phyloP scores from a whole-genome alignment of 2,113 vertebrate species.

The Panurus biarmicus region DNA sequence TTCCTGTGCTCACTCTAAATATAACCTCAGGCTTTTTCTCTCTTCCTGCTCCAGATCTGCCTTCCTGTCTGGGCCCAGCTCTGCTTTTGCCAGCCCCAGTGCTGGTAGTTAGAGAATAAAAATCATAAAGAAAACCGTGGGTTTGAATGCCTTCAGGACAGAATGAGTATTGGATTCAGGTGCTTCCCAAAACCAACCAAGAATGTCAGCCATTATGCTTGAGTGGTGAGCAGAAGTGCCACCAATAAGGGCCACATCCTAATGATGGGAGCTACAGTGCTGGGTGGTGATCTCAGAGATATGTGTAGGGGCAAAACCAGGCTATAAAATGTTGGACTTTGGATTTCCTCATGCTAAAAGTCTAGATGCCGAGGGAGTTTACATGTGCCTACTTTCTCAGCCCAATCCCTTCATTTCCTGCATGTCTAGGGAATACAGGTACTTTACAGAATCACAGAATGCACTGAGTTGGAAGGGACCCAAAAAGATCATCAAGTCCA shows the following conservation, averaged over 20 bases:
- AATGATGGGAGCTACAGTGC: background rate
- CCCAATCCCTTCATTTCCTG: background rate
- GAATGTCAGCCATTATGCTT: background rate
- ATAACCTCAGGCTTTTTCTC: background rate
- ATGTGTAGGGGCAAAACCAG: accelerated
- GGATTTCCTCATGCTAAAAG: background rate
- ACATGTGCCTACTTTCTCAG: background rate
- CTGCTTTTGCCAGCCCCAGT: background rate
- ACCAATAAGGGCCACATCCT: background rate
- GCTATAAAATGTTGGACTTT: background rate
- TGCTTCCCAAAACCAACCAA: background rate
- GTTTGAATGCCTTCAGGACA: background rate
- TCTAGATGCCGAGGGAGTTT: background rate
- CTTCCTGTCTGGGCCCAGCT: background rate
- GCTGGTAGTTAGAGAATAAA: background rate
- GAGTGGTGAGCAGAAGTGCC: background rate
- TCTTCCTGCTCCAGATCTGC: background rate
- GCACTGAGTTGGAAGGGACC: background rate
- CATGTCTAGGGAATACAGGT: background rate
- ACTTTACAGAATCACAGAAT: background rate
- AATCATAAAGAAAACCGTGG: background rate
- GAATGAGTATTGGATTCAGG: background rate
- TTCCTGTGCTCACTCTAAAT: background rate
- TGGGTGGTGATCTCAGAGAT: background rate
- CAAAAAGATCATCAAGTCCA: background rate